Conservation (phyloP, 37 sponge, comb jelly and placozoan species). For the Chondrilla cf. caribensis region DNA sequence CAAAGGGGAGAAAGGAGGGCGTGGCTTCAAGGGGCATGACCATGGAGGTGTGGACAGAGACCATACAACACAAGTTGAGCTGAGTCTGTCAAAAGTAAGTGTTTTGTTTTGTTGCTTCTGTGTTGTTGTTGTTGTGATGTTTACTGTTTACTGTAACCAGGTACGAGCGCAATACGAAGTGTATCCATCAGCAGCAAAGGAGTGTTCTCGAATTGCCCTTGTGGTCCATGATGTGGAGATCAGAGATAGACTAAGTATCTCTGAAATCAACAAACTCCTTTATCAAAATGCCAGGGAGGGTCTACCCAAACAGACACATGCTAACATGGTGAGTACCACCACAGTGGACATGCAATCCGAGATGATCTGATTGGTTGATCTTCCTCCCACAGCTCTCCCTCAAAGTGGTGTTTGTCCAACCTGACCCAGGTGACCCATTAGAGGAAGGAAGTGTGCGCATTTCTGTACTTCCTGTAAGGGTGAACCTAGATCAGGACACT, state of each 20-base stretch:
- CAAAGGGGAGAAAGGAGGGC: background rate
- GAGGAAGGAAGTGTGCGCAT: constrained; percentile 72
- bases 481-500: constrained; percentile 96
- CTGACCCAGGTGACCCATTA: constrained; percentile 35
- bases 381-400: constrained; percentile 53
- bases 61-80: constrained; percentile 60
- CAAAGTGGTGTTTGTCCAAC: constrained; percentile 66
- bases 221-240: constrained; percentile 86
- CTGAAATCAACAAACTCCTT: constrained; percentile 92
- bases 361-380: background rate
- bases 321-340: constrained; percentile 66
- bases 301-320: constrained; percentile 80
- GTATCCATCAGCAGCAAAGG: constrained; percentile 57
- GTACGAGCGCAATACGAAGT: constrained; percentile 68
- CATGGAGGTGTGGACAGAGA: constrained; percentile 71
- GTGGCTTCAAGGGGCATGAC: constrained; percentile 18
- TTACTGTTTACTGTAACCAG: constrained; percentile 19
- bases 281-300: constrained; percentile 83
- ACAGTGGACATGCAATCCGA: background rate
- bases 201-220: constrained; percentile 70
- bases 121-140: background rate
- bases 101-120: background rate
- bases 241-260: constrained; percentile 71
- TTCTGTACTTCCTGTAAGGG: constrained; percentile 79
- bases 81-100: constrained; percentile 74